A percentile compares a stretch with the other conserved stretches of the same genome.
Conservation (phyloP, 2,113 vertebrate species). For the Chauna torquata region DNA sequence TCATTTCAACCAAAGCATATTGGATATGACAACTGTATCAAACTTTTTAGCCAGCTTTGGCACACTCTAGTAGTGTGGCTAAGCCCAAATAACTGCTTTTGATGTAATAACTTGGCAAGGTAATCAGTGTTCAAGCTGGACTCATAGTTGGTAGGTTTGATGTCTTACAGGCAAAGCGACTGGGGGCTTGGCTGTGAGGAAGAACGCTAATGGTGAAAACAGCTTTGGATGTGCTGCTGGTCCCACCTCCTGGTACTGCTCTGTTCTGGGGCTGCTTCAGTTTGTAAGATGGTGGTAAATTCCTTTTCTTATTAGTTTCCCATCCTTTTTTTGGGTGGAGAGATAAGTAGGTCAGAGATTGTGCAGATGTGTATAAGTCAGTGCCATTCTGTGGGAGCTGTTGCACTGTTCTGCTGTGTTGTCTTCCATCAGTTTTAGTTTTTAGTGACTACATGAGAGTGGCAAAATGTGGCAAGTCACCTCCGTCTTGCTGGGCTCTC, state of each 20-base stretch:
- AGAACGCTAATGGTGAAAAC: background rate
- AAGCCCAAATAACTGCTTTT: background rate
- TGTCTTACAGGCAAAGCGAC: background rate
- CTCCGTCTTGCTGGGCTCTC: background rate
- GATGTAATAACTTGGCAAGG: background rate
- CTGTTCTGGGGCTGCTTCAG: background rate
- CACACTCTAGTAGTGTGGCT: background rate
- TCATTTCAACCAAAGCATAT: fast-evolving
- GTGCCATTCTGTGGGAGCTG: background rate
- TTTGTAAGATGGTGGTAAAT: background rate
- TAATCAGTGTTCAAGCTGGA: background rate
- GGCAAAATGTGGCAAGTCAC: background rate
- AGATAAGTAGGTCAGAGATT: background rate
- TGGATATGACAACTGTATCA: background rate
- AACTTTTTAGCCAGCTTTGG: background rate
- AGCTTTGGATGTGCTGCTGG: background rate
- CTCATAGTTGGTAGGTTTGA: background rate
- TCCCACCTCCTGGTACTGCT: background rate
- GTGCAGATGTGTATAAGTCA: background rate
- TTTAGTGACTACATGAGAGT: background rate
- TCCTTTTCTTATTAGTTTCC: background rate
- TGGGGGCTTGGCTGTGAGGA: background rate
- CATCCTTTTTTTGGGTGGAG: no score
- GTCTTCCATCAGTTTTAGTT: background rate
- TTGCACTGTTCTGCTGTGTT: background rate